A percentile compares a stretch with the other conserved stretches of the same genome.
phyloP scores from a whole-genome alignment of 2,888 invertebrate genomes.

The Neelides folsomi region DNA sequence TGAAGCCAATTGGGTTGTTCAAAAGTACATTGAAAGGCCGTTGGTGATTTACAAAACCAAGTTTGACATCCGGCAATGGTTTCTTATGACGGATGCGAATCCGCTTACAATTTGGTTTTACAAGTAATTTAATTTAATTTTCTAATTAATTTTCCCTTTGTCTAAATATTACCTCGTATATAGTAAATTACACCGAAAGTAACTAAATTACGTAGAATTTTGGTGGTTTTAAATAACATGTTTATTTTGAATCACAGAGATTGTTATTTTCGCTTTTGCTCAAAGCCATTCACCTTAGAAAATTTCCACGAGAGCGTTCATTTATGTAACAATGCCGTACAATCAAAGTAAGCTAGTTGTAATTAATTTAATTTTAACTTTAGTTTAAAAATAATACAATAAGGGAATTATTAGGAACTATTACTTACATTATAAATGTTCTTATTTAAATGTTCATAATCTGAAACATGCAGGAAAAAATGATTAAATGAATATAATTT shows the following conservation, averaged over 20 bases:
- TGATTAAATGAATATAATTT: too few species aligned
- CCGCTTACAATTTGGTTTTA: conserved; percentile 87
- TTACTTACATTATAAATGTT: too few species aligned
- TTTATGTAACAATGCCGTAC: conserved; percentile 84
- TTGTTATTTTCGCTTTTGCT: conserved; percentile 82
- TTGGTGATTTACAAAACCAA: conserved; percentile 78
- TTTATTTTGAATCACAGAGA: conserved; percentile 46
- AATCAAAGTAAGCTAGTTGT: too few species aligned
- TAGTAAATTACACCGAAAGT: too few species aligned
- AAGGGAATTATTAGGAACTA: too few species aligned
- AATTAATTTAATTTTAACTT: too few species aligned
- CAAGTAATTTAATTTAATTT: conserved; percentile 51
- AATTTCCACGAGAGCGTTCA: conserved; percentile 87
- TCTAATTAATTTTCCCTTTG: conserved; percentile 1
- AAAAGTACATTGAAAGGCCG: conserved; percentile 88
- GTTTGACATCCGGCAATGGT: conserved; percentile 93
- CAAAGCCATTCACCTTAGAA: conserved; percentile 68
- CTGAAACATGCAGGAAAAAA: too few species aligned
- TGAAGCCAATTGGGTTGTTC: conserved; percentile 65
- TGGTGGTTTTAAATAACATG: background rate
- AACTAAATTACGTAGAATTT: too few species aligned
- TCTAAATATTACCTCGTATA: background rate
- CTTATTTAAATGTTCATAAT: too few species aligned
- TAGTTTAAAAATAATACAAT: too few species aligned
- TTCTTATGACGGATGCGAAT: conserved; percentile 76